phyloP scores from a whole-genome alignment of 1,140 invertebrate genomes.

The Parapsyche elsis region DNA sequence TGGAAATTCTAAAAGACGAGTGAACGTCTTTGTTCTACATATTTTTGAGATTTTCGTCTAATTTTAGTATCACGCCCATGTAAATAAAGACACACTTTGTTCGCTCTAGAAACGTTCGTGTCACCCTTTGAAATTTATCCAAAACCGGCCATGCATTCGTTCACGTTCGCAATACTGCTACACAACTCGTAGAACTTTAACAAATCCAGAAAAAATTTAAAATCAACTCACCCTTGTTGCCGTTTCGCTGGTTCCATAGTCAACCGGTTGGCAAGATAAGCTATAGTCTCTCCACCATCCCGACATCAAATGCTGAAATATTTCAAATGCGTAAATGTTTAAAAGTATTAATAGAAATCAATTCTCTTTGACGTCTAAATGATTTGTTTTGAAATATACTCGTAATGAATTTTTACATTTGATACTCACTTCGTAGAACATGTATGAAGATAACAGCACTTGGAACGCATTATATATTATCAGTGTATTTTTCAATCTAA shows the following conservation, averaged over 20 bases:
- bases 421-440: conserved; percentile 86
- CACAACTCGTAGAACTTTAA: neutral
- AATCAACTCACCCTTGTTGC: conserved; percentile 80
- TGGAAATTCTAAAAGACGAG: too few relatives aligned
- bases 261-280: conserved; percentile 92
- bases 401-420: neutral
- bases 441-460: conserved; percentile 85
- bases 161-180: neutral
- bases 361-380: too few relatives aligned
- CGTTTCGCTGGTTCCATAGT: conserved; percentile 85
- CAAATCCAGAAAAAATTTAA: neutral
- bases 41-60: neutral
- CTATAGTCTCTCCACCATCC: conserved; percentile 91
- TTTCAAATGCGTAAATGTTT: too few relatives aligned
- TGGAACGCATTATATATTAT: conserved; percentile 92
- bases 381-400: too few relatives aligned
- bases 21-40: too few relatives aligned
- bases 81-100: conserved; percentile 40
- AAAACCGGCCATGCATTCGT: conserved; percentile 3
- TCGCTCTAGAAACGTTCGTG: conserved; percentile 44
- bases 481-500: conserved; percentile 81
- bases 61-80: neutral
- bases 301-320: conserved; percentile 84
- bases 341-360: too few relatives aligned
- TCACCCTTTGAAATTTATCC: neutral